These are phyloP conservation scores for Halesus radiatus DNA, from an alignment of 1,140 invertebrate species.

Conservation along the genomic window DNA sequence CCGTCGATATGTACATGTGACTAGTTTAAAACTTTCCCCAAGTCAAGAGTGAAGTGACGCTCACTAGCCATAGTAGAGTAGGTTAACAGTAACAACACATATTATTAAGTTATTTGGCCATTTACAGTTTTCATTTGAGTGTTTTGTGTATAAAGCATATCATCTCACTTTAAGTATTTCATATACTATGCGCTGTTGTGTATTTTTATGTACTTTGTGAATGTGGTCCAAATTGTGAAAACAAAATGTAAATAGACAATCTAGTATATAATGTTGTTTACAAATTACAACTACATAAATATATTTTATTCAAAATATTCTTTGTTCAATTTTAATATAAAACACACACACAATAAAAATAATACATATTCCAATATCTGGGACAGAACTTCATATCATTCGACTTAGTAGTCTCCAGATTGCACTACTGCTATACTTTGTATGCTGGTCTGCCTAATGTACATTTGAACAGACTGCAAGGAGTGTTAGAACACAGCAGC, in stretches of 20 bases:
- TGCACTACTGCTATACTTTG: too few species aligned
- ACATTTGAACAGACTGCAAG: too few species aligned
- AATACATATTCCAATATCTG: too few species aligned
- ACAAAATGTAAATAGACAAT: conserved; percentile 52
- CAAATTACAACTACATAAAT: conserved; percentile 42
- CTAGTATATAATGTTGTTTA: conserved; percentile 48
- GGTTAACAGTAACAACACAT: conserved; percentile 12
- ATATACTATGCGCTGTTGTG: conserved; percentile 40
- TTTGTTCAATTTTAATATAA: too few species aligned
- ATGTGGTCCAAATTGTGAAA: conserved; percentile 54
- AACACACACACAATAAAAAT: too few species aligned
- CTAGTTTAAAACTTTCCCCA: conserved; percentile 7
- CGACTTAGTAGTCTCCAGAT: too few species aligned
- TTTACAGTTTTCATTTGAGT: conserved; percentile 38
- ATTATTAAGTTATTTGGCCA: conserved; percentile 39
- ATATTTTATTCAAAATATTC: conserved; percentile 38
- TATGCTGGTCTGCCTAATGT: too few species aligned
- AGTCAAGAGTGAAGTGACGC: conserved; percentile 5
- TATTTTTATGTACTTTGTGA: conserved; percentile 52
- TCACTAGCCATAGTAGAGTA: conserved; percentile 29
- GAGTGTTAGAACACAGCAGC: too few species aligned
- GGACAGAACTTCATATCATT: too few species aligned
- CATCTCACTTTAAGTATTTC: conserved; percentile 35
- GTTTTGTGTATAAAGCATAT: conserved; percentile 33
- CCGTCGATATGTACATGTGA: too few species aligned